A percentile compares a stretch with the other conserved stretches of the same genome.
These are phyloP conservation scores for Stigmatopora nigra DNA, from an alignment of 2,113 vertebrate species.

Conservation along the genomic window DNA sequence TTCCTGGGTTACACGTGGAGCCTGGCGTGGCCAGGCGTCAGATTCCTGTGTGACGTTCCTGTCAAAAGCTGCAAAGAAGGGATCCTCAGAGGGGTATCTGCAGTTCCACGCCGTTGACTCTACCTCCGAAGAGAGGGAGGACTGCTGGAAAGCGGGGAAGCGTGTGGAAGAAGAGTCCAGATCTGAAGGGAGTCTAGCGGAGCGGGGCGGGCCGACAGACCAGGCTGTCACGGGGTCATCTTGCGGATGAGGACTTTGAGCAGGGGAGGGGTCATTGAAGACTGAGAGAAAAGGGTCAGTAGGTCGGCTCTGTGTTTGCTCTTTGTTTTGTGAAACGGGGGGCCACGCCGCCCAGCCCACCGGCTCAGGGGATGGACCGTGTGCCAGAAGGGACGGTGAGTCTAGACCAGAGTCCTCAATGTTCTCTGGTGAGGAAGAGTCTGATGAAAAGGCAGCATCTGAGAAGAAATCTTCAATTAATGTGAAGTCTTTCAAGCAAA, in stretches of 20 bases:
- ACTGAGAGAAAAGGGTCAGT: conserved; percentile 61
- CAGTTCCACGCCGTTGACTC: conserved; percentile 69
- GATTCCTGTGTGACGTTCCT: conserved; percentile 41
- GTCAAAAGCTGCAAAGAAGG: conserved; percentile 66
- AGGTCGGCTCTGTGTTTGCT: conserved; percentile 38
- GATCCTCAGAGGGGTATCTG: conserved; percentile 65
- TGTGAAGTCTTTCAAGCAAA: background rate
- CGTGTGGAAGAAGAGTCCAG: conserved; percentile 39
- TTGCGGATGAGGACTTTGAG: conserved; percentile 30
- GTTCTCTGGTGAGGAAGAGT: conserved; percentile 88
- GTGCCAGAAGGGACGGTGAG: conserved; percentile 80
- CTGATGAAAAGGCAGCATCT: conserved; percentile 81
- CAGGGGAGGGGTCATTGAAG: conserved; percentile 60
- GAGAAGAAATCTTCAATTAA: conserved; percentile 10
- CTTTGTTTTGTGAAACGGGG: conserved; percentile 60
- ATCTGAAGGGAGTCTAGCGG: conserved; percentile 35
- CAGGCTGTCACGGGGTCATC: conserved; percentile 39
- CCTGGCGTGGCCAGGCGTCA: conserved; percentile 41
- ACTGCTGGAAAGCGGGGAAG: conserved; percentile 61
- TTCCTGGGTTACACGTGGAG: conserved; percentile 41
- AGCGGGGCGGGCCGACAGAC: conserved; percentile 18
- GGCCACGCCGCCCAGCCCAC: conserved; percentile 79
- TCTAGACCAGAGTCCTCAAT: conserved; percentile 89
- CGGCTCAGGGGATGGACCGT: conserved; percentile 80
- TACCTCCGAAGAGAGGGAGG: conserved; percentile 43